Percentiles rank a stretch among this genome's conserved stretches.
These are phyloP conservation scores for Hyles lineata DNA, from an alignment of 2,888 invertebrate species.

Conservation along the genomic window DNA sequence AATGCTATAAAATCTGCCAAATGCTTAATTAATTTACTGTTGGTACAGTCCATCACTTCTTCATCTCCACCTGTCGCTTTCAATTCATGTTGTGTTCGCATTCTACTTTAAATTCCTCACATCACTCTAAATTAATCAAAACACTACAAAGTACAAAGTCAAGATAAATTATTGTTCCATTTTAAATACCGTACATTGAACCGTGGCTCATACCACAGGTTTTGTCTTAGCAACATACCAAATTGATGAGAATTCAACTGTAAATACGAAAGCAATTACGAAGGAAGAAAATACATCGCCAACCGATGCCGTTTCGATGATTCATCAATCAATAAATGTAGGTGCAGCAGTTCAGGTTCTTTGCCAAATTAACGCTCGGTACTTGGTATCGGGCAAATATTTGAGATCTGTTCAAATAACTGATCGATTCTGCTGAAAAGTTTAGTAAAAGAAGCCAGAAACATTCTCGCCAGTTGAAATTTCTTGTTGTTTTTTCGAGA, in stretches of 20 bases:
- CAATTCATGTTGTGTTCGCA: background rate
- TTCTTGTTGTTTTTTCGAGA: background rate
- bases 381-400: background rate
- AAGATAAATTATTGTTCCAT: background rate
- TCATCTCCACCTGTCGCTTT: background rate
- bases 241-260: background rate
- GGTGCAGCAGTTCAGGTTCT: constrained; percentile 3
- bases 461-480: background rate
- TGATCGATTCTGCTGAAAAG: constrained; percentile 14
- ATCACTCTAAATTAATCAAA: background rate
- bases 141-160: background rate
- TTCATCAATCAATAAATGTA: constrained; percentile 15
- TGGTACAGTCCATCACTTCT: background rate
- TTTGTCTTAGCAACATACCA: background rate
- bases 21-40: background rate
- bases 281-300: background rate
- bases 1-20: background rate
- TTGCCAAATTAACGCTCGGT: constrained; percentile 1
- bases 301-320: constrained; percentile 1
- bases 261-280: background rate
- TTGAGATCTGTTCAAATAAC: constrained; percentile 6
- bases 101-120: background rate
- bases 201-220: background rate
- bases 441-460: constrained; percentile 7
- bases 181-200: background rate